phyloP scores from a whole-genome alignment of 2,888 invertebrate genomes.

The Ophioninae sp. region DNA sequence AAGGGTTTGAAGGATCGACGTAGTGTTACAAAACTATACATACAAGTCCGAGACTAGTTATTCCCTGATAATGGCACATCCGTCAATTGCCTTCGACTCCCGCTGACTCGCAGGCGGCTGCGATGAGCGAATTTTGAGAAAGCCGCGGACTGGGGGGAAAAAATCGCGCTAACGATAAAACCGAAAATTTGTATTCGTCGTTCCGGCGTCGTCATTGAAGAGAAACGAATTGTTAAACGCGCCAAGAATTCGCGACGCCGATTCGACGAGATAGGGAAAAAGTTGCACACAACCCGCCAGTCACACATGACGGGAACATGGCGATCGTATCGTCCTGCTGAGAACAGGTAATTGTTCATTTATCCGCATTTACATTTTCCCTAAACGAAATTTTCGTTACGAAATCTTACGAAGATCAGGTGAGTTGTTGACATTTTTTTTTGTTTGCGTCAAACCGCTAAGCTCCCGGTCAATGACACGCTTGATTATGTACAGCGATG shows the following conservation, averaged over 20 bases:
- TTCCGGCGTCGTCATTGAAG: conserved; percentile 19
- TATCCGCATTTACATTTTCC: neutral
- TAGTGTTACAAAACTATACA: conserved; percentile 10
- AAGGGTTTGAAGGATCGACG: neutral
- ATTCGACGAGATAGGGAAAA: conserved; percentile 23
- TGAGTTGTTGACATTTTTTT: conserved; percentile 37
- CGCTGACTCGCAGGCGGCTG: neutral
- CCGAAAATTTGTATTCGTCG: neutral
- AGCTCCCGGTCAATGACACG: neutral
- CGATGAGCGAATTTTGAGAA: conserved; percentile 7
- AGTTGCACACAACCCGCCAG: conserved; percentile 6
- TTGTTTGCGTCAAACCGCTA: neutral
- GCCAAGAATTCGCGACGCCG: conserved; percentile 27
- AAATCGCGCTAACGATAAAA: neutral
- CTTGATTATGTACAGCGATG: neutral
- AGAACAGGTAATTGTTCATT: conserved; percentile 59
- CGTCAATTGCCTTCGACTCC: neutral
- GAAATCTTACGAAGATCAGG: conserved; percentile 15
- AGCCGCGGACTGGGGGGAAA: neutral
- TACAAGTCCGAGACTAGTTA: neutral
- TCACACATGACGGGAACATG: conserved; percentile 60
- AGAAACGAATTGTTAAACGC: conserved; percentile 14
- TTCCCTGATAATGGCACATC: neutral
- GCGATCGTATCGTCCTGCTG: conserved; percentile 56
- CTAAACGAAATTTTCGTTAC: neutral